phyloP scores from a whole-genome alignment of 1,140 invertebrate species.

The Camponotus vicinus region DNA sequence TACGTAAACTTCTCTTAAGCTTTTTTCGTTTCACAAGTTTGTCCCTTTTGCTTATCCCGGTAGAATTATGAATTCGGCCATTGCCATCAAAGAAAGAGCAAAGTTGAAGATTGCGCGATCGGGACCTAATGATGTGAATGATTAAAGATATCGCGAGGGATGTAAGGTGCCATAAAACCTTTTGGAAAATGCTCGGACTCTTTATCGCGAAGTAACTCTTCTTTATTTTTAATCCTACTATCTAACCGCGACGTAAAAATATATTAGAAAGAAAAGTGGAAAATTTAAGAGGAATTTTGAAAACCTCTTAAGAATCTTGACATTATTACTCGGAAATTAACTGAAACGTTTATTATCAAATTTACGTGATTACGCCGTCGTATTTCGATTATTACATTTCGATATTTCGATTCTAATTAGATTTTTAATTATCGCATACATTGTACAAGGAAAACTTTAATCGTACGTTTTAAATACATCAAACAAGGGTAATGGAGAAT shows the following conservation, averaged over 20 bases:
- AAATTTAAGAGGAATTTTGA: not conserved
- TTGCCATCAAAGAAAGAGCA: constrained; percentile 60
- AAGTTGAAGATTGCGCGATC: constrained; percentile 37
- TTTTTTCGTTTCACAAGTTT: not conserved
- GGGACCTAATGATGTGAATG: constrained; percentile 56
- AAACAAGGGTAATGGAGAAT: not conserved
- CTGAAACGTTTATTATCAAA: not conserved
- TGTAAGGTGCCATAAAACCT: too few relatives aligned
- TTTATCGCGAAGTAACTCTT: constrained; percentile 1
- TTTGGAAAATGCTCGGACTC: not conserved
- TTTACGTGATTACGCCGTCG: not conserved
- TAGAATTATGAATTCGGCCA: constrained; percentile 70
- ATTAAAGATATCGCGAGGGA: constrained; percentile 30
- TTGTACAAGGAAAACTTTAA: not conserved
- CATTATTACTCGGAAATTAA: constrained; percentile 26
- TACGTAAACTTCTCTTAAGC: not conserved
- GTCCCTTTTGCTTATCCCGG: constrained; percentile 58
- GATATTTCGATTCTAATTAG: not conserved
- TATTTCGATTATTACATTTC: too few relatives aligned
- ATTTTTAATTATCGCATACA: not conserved
- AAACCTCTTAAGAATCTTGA: not conserved
- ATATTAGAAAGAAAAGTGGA: not conserved
- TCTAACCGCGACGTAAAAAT: not conserved
- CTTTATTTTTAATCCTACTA: constrained; percentile 45
- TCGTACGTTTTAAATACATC: not conserved